These are phyloP conservation scores for Dynastes grantii DNA, from an alignment of 2,888 invertebrate genomes.

Conservation along the genomic window DNA sequence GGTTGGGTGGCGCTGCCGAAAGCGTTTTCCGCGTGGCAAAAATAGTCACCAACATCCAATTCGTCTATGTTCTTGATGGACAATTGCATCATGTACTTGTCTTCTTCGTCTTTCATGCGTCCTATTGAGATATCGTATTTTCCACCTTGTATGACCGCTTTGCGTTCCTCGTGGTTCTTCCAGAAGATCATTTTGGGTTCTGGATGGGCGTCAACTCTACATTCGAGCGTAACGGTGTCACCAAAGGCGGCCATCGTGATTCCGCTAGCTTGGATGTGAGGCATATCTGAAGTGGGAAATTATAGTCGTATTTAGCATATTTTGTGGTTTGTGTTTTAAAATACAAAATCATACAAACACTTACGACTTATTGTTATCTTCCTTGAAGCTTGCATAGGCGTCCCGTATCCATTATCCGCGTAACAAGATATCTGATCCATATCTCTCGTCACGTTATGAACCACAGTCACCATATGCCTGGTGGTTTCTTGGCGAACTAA, in stretches of 20 bases:
- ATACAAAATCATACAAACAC: constrained; percentile 64
- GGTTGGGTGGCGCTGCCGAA: constrained; percentile 83
- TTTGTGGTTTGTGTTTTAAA: no score
- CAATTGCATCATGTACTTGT: constrained; percentile 83
- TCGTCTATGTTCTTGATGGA: constrained; percentile 82
- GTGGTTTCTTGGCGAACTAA: constrained; percentile 88
- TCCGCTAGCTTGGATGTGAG: constrained; percentile 83
- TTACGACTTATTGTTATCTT: constrained; percentile 88
- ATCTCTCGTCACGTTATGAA: constrained; percentile 87
- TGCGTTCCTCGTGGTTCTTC: constrained; percentile 82
- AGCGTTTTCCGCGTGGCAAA: constrained; percentile 88
- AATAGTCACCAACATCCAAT: constrained; percentile 85
- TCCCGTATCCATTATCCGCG: constrained; percentile 90
- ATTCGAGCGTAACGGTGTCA: constrained; percentile 84
- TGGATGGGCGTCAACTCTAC: constrained; percentile 85
- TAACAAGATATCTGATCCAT: constrained; percentile 92
- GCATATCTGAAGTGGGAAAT: constrained; percentile 75
- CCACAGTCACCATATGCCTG: constrained; percentile 89
- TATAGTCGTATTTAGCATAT: no score
- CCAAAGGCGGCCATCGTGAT: constrained; percentile 85
- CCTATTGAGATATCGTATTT: constrained; percentile 79
- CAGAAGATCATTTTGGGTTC: constrained; percentile 88
- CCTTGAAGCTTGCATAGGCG: constrained; percentile 88
- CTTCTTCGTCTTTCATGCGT: constrained; percentile 77
- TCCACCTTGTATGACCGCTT: constrained; percentile 84